phyloP scores from a whole-genome alignment of 2,888 invertebrate species.

The Diplazon laetatorius region DNA sequence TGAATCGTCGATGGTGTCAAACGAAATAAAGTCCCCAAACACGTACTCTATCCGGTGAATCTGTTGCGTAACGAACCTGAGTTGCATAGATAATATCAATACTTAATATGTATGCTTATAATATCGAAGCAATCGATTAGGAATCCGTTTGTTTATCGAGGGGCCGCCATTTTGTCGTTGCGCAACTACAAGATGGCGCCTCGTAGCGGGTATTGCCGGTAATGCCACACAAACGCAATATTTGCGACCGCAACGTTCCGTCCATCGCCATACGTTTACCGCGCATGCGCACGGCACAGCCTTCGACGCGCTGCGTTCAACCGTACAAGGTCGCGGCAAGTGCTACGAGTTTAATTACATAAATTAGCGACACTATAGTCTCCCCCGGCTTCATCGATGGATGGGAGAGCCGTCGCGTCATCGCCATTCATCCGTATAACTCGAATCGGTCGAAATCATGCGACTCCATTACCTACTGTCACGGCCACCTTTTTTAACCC shows the following conservation, averaged over 20 bases:
- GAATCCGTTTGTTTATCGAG: slow-evolving; percentile 76
- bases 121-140: slow-evolving; percentile 79
- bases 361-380: slow-evolving; percentile 73
- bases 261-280: slow-evolving; percentile 2
- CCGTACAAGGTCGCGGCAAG: slow-evolving; percentile 77
- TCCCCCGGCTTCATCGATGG: slow-evolving; percentile 45
- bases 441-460: slow-evolving; percentile 8
- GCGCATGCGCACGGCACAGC: slow-evolving; percentile 45
- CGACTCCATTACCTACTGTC: background rate
- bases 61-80: slow-evolving; percentile 57
- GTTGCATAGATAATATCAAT: slow-evolving; percentile 70
- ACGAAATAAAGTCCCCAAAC: slow-evolving; percentile 18
- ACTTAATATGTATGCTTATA: slow-evolving; percentile 76
- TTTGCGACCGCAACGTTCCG: background rate
- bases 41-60: slow-evolving; percentile 25
- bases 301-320: slow-evolving; percentile 68
- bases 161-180: slow-evolving; percentile 67
- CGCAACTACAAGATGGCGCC: slow-evolving; percentile 64
- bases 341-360: slow-evolving; percentile 79
- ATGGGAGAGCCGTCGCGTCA: slow-evolving; percentile 18
- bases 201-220: background rate
- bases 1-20: background rate
- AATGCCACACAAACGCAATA: slow-evolving; percentile 9
- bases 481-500: too few relatives aligned
- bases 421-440: slow-evolving; percentile 24